Percentiles rank a stretch among this genome's conserved stretches.
Conservation (phyloP, 2,113 vertebrate species). For the Paramisgurnus dabryanus region DNA sequence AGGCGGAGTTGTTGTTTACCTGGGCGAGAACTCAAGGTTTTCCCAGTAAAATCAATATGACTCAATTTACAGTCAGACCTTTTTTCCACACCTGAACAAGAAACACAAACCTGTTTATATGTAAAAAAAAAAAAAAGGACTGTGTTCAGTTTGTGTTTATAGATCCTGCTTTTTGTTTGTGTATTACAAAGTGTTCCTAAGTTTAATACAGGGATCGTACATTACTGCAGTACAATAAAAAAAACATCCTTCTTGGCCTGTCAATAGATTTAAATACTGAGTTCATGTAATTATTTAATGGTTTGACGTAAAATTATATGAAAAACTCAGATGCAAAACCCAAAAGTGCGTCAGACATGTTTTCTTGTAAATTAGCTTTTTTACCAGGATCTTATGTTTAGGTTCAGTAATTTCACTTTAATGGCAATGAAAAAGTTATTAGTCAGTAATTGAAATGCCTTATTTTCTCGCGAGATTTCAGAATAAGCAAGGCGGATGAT, state of each 20-base stretch:
- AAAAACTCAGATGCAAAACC: too few species aligned
- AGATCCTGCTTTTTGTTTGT: background rate
- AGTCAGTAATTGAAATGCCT: too few species aligned
- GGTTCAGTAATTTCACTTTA: too few species aligned
- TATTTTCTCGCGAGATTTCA: too few species aligned
- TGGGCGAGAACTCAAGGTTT: conserved; percentile 48
- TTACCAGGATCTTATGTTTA: too few species aligned
- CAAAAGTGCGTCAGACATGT: too few species aligned
- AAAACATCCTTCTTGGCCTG: background rate
- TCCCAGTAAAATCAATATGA: conserved; percentile 35
- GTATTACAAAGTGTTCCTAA: background rate
- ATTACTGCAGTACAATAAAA: background rate
- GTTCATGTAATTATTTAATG: background rate
- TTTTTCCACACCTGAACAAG: conserved; percentile 7
- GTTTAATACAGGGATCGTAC: background rate
- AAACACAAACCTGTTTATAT: conserved; percentile 37
- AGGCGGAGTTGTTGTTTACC: conserved; percentile 32
- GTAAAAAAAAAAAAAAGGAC: background rate
- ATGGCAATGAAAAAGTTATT: too few species aligned
- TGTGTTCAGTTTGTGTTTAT: background rate
- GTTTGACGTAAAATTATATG: too few species aligned
- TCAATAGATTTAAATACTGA: conserved; percentile 5
- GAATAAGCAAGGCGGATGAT: too few species aligned
- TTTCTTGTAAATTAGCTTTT: too few species aligned
- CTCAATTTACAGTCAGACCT: conserved; percentile 9